Percentiles rank a stretch among this genome's conserved stretches.
Evolutionary conservation across 2,113 vertebrate genomes (phyloP).

Genomic region (Vidua macroura): DNA sequence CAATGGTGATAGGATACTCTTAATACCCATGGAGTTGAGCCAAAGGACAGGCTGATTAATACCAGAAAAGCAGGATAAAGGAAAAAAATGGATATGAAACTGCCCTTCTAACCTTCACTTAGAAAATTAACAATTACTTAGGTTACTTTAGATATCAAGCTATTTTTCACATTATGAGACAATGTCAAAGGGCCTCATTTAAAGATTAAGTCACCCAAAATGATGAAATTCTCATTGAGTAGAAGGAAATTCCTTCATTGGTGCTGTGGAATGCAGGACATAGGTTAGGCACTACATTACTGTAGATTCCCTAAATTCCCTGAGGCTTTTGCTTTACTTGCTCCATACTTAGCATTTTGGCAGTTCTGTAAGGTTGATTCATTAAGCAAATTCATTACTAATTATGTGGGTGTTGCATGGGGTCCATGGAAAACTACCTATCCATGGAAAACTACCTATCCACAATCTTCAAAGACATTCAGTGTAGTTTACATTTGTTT

Average conservation of each 20-base stretch:
- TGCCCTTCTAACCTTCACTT: background rate
- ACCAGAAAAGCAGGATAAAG: background rate
- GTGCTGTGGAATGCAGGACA: background rate
- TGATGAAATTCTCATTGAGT: background rate
- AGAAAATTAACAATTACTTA: background rate
- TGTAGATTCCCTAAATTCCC: background rate
- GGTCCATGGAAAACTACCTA: background rate
- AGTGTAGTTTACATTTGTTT: background rate
- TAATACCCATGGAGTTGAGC: background rate
- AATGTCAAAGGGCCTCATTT: background rate
- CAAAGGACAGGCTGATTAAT: constrained; percentile 10
- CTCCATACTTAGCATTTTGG: background rate
- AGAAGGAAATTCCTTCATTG: background rate
- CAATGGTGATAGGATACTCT: background rate
- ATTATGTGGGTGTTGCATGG: background rate
- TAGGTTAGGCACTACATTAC: background rate
- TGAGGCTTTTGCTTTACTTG: background rate
- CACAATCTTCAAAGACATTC: background rate
- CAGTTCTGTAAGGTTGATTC: background rate
- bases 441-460: background rate
- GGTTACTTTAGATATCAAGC: background rate
- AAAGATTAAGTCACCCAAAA: background rate
- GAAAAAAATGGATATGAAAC: background rate
- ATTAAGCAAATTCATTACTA: background rate
- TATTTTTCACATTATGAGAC: background rate